Conservation (phyloP, 2,888 invertebrate species). For the Hypomecis atomaria region DNA sequence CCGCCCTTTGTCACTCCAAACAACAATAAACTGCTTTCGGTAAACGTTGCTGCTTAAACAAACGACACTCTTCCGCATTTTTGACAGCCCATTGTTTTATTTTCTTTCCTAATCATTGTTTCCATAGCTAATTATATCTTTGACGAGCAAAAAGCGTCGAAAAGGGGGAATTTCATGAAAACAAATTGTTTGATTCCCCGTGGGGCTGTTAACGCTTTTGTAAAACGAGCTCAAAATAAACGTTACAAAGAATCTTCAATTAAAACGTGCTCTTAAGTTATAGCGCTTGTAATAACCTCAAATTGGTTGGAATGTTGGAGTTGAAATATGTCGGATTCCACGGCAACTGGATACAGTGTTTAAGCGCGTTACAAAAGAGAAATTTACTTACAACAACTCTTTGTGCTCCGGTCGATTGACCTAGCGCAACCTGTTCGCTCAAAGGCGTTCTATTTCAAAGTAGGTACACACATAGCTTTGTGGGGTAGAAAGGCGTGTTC, state of each 20-base stretch:
- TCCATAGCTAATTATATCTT: constrained; percentile 26
- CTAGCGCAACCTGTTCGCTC: constrained; percentile 45
- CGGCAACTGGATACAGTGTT: constrained; percentile 11
- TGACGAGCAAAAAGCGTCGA: constrained; percentile 14
- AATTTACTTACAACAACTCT: constrained; percentile 36
- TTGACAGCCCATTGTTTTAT: constrained; percentile 43
- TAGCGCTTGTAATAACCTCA: constrained; percentile 9
- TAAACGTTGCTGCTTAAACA: constrained; percentile 44
- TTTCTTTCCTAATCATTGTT: constrained; percentile 35
- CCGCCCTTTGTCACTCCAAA: constrained; percentile 60
- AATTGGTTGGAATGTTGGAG: constrained; percentile 3
- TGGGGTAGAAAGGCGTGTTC: constrained; percentile 60
- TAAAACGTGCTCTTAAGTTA: constrained; percentile 13
- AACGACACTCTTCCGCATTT: constrained; percentile 41
- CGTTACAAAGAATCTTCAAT: constrained; percentile 18
- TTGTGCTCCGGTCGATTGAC: constrained; percentile 48
- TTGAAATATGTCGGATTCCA: constrained; percentile 18
- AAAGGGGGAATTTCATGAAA: constrained; percentile 23
- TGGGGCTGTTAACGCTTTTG: constrained; percentile 10
- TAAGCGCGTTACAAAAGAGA: constrained; percentile 23
- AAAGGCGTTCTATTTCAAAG: constrained; percentile 61
- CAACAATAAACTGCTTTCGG: constrained; percentile 56
- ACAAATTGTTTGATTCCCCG: constrained; percentile 26
- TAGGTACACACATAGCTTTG: constrained; percentile 43
- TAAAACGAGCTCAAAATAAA: constrained; percentile 10